Evolutionary conservation across 2,797 vertebrate species (phyloP), one percentile per base, ranked within the genome.

Genomic region (Enteromius paludinosus): DNA sequence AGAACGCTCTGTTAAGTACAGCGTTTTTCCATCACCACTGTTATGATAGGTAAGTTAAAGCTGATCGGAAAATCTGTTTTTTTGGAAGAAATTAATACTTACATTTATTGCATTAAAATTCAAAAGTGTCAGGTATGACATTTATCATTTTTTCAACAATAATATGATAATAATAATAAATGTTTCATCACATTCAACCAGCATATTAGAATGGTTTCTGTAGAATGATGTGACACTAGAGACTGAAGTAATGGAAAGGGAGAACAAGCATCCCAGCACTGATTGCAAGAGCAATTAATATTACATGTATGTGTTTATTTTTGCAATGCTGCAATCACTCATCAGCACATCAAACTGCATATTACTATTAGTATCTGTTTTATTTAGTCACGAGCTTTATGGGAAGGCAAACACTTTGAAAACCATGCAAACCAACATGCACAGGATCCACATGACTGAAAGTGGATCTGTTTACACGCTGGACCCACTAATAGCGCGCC

Each of bases 241-340:
- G 25, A 30, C 43, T 14, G 35, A 10, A 41, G 20, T 6, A 68
- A 47, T 70, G 68, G 56, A 61, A 61, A 49, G 45, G 1, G 25
- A 25, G 3, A 30, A 20, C 8, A 49, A 49, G 69, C 25, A 28
- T 71, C 17, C 9, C 43, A 52, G 17, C 25, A 72, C 18, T 72
- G 28, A 49, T 7, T 72, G 38, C n/a, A 3, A 69, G n/a, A 69
- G n/a, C 41, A 69, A 69, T 69, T 69, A 25, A 69, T 69, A 45
- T 69, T 45, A 43, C 11, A 18, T 35, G 4, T 30, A 72, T 52
- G 45, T 4, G 18, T n/a, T 52, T 72, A 56, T 38, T 38, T 73
- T 56, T 56, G 49, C 28, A 54, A n/a, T 23, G n/a, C 47, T 54
- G 70, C 49, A 68, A 38, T 68, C 20, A 38, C 38, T 68, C 65